Evolutionary conservation across 2,113 vertebrate genomes (phyloP), one percentile per base, ranked within the genome.

Genomic region (Perca schrenkii): DNA sequence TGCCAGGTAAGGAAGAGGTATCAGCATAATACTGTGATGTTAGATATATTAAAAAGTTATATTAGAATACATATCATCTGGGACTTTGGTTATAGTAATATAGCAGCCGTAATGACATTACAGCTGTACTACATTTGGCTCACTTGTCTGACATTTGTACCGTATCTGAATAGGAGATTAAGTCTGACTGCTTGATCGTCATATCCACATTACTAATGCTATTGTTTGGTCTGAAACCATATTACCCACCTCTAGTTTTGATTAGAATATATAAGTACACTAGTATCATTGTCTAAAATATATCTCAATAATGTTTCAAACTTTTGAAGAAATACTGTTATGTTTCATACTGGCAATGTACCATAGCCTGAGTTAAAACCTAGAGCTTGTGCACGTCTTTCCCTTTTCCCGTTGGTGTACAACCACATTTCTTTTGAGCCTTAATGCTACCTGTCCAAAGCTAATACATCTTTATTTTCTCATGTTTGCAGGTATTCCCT

Each of bases 401-500:
- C 3, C 5, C 8, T 36, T 74, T 50, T n/a, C 7, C 4, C 8
- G 2, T 74, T n/a, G n/a, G n/a, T 47, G 25, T 14, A 12, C 43
- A 64, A 63, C 25, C 8, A 1, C 6, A 3, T 62, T 25, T 40
- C 19, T 8, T 16, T 11, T 49, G 4, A 28, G 40, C 15, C 6
- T 49, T 15, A 31, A 56, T 36, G 17, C 19, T 50, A 6, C 14
- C 60, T 0, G 2, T 19, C 10, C 8, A 62, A 43, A 28, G 1
- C 8, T 56, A 4, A 21, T 14, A 73, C 52, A 78, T 17, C 3
- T 49, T 5, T 21, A 15, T 58, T 2, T 78, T 2, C 3, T 56
- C 73, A 90, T 92, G 60, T 86, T 92, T 94, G 83, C 93, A 99
- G 98, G 91, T 99, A 99, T 94, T 99, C 98, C 89, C 93, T 99